Evolutionary conservation across 2,888 invertebrate genomes (phyloP).

Genomic region (Mesorhabditis sp.): DNA sequence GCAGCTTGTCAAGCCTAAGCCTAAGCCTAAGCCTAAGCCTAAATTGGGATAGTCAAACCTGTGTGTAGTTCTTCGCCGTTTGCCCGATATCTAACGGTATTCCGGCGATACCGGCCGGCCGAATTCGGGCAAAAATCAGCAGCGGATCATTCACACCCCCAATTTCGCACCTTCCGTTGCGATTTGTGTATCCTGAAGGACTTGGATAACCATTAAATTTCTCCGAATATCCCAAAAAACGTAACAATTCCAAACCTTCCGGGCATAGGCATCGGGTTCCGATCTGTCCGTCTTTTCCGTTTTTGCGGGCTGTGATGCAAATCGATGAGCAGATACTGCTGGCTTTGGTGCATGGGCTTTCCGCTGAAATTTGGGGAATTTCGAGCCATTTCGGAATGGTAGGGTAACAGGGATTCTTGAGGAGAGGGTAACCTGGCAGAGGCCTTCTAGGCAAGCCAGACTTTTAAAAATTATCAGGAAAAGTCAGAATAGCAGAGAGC

Average conservation of each 20-base stretch:
- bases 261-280: background rate
- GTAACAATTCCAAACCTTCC: conserved; percentile 21
- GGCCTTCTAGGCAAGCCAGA: no score
- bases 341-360: background rate
- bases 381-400: no score
- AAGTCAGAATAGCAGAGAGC: no score
- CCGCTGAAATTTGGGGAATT: background rate
- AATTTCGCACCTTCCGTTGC: background rate
- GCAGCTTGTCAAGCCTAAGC: no score
- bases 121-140: conserved; percentile 69
- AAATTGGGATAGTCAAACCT: no score
- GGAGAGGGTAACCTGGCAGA: no score
- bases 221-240: conserved; percentile 22
- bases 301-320: background rate
- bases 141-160: conserved; percentile 16
- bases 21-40: no score
- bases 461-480: no score
- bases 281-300: background rate
- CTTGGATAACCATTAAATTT: conserved; percentile 10
- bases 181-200: conserved; percentile 15
- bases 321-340: background rate
- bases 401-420: no score
- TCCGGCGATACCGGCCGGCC: conserved; percentile 73
- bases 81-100: conserved; percentile 61
- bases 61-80: conserved; percentile 14